Evolutionary conservation across 2,797 vertebrate genomes (phyloP).

Genomic region (Buphagus erythrorhynchus): DNA sequence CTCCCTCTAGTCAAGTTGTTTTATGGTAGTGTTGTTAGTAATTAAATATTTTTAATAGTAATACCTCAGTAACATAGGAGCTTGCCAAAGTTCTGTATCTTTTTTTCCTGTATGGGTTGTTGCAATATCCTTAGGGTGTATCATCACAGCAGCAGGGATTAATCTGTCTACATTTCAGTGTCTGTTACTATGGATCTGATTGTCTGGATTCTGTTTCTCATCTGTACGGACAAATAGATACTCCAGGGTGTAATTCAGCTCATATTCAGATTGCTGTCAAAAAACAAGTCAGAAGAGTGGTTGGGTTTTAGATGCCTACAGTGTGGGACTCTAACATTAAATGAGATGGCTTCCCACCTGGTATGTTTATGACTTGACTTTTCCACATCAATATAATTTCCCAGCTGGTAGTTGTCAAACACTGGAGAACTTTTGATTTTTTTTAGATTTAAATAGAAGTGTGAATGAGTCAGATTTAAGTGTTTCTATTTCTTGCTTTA

Average conservation of each 20-base stretch:
- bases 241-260: conserved; percentile 1
- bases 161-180: neutral
- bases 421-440: neutral
- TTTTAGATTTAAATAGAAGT: neutral
- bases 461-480: neutral
- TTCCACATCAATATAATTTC: conserved; percentile 23
- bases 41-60: conserved; percentile 8
- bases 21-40: neutral
- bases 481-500: neutral
- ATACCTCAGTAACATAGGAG: neutral
- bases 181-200: neutral
- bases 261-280: neutral
- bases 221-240: neutral
- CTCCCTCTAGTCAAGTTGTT: neutral
- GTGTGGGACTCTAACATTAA: neutral
- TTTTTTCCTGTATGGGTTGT: neutral
- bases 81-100: neutral
- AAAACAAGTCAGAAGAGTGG: neutral
- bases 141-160: neutral
- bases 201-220: neutral
- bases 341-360: conserved; percentile 17
- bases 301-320: neutral
- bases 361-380: conserved; percentile 30
- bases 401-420: conserved; percentile 26
- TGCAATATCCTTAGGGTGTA: neutral